Evolutionary conservation across 2,797 vertebrate genomes (phyloP), one percentile per base, ranked within the genome.

Genomic region (Huso huso): DNA sequence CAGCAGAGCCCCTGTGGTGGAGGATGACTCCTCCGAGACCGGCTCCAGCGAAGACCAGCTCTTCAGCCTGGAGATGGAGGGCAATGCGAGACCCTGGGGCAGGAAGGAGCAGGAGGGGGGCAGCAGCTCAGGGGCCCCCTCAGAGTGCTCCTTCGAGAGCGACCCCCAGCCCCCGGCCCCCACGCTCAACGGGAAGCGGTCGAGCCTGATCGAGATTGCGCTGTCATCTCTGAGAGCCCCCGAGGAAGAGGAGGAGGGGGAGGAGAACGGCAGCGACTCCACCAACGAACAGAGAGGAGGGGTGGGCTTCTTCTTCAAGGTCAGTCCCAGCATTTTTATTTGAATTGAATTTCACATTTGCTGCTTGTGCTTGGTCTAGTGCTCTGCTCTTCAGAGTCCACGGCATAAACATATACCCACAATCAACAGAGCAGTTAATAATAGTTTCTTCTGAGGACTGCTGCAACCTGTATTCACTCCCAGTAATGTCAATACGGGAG

Each of bases 301-400:
- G 3, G 75, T 93, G 15, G 94, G 94, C 3, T 97, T 95, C 85
- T 95, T 94, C 83, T 97, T 93, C 66, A 97, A 93, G 91, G 94
- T 94, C 61, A 67, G 81, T 59, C 48, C 12, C 37, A 37, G 37
- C 37, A 37, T 37, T 37, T 37, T 37, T 37, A 37, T 37, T 37
- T 37, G 37, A 37, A 37, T 37, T 37, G 37, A 37, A 37, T 37
- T 37, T 37, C 37, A 37, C 37, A 37, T 37, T 37, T 37, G 37
- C 37, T 37, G 37, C 37, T 5, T 37, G 37, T 37, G 37, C 37
- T 37, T 37, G 37, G 5, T 37, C 37, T 37, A 37, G 37, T 37
- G 37, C 37, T 37, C 37, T 37, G 37, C 37, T 37, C 37, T 37
- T 37, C 37, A 37, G 37, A 37, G 37, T 37, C 37, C 37, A 37